Base-by-base conservation (phyloP, 1,140 invertebrate species). In the Tenebrio molitor region DNA sequence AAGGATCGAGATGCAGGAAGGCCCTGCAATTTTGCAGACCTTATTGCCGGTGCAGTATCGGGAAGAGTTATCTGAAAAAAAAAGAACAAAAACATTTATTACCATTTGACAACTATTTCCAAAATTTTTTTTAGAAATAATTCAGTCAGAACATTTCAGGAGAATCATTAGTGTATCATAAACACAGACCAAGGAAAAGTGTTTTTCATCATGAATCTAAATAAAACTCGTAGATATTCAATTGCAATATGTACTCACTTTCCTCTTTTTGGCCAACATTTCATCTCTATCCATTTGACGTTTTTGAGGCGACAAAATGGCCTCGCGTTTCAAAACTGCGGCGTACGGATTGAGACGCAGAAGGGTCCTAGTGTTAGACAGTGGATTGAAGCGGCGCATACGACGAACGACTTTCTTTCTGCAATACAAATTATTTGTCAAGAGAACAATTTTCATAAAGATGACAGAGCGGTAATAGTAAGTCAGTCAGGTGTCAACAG, bases 1-100 rank as follows among this genome's bases (percentile, higher is more conserved):
- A 98, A 5, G 98, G 98, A 84, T 99, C 99, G 39, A 99, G 87
- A 79, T 91, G 90, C 69, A 93, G 83, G 92, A 99, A 92, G 1
- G 96, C 93, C 84, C 12, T 85, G 83, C 6, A 88, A 81, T 62
- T 85, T 86, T 39, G 87, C 79, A 0, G 86, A 84, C 46, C 84
- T 85, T n/a, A 87, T 77, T 0, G 86, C 87, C n/a, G 85, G 80
- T 63, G 86, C 76, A 14, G 69, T 78, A 2, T 82, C 82, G 0
- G 87, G 81, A 23, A 90, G 81, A 50, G 85, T 86, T 17, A 89
- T 84, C 89, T 90, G 33, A 19, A 77, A 76, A 70, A 69, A 17
- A 72, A 66, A n/a, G n/a, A 74, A 74, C 73, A 33, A 33, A 50
- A 62, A 39, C 2, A 39, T 12, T 3, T 39, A 29, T 29, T 29